A percentile compares a stretch with the other conserved stretches of the same genome.
phyloP scores from a whole-genome alignment of 2,113 vertebrate genomes.

The Rafetus swinhoei region DNA sequence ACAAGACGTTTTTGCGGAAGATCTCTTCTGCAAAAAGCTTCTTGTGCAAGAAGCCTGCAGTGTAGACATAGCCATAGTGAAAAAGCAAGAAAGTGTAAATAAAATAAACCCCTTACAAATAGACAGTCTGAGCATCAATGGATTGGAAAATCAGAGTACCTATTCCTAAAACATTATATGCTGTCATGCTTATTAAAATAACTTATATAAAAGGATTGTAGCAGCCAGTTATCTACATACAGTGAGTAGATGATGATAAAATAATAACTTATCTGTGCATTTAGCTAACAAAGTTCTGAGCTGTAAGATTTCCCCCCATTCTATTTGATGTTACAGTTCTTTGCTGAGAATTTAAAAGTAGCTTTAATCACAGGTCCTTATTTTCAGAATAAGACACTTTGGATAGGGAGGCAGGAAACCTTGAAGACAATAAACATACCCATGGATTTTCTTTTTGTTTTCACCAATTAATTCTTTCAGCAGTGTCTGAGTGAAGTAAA shows the following conservation, averaged over 20 bases:
- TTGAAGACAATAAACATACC: no score
- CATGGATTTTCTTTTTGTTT: conserved; percentile 5
- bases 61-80: neutral
- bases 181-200: neutral
- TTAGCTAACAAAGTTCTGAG: neutral
- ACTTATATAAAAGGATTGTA: neutral
- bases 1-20: no score
- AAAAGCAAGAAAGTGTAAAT: conserved; percentile 33
- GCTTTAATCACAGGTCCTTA: conserved; percentile 11
- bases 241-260: neutral
- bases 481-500: conserved; percentile 5
- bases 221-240: neutral
- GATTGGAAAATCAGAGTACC: neutral
- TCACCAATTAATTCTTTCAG: conserved; percentile 27
- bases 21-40: no score
- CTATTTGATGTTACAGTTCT: neutral
- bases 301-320: conserved; percentile 1
- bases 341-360: conserved; percentile 32
- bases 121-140: neutral
- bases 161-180: neutral
- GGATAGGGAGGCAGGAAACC: accelerated
- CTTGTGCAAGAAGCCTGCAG: no score
- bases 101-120: neutral
- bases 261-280: neutral
- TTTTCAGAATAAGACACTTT: conserved; percentile 22